Base-by-base conservation (phyloP, 2,888 invertebrate genomes). In the Plebejus argus region DNA sequence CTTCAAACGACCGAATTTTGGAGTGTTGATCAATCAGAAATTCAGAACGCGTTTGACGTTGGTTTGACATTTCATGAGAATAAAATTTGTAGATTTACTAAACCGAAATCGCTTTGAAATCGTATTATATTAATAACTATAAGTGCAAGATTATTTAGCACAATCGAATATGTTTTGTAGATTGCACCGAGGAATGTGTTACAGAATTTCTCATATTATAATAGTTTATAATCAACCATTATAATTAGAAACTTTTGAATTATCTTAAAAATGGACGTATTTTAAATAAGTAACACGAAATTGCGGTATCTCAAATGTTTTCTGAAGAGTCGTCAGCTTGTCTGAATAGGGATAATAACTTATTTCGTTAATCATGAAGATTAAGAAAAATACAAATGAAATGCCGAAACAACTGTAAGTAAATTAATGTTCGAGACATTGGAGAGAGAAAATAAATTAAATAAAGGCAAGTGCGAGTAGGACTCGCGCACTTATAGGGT, bases 391-490 rank as follows among this genome's bases (percentile, higher is more conserved):
- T 72, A 45, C 72, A 45, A 72, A 72, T 72, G 23, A 72, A 10
- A 45, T 15, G 10, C 23, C 20, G 72, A 72, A 72, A 72, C 23
- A 72, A 45, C 45, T 20, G 45, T 72, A 45, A 6, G 72, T 39
- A 18, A 35, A 70, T 72, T 81, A 78, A 82, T 83, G 66, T 18
- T 33, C 7, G 66, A 66, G 28, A 15, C 1, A 28, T 49, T 15
- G 49, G 49, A 49, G 49, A 4, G 66, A 23, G 15, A 66, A 66
- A 28, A 66, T 6, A 66, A 28, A 66, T 66, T 23, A n/a, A 56
- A 56, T 39, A 39, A 39, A 39, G 39, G 8, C 39, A 39, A 39
- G 39, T 39, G 39, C 39, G 39, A 39, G 8, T 10, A 39, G 39
- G 39, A 39, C 10, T 39, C 39, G 39, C 39, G 39, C 10, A 39